Evolutionary conservation across 2,888 invertebrate species (phyloP), one percentile per base, ranked within the genome.

Genomic region (Mythimna loreyi): DNA sequence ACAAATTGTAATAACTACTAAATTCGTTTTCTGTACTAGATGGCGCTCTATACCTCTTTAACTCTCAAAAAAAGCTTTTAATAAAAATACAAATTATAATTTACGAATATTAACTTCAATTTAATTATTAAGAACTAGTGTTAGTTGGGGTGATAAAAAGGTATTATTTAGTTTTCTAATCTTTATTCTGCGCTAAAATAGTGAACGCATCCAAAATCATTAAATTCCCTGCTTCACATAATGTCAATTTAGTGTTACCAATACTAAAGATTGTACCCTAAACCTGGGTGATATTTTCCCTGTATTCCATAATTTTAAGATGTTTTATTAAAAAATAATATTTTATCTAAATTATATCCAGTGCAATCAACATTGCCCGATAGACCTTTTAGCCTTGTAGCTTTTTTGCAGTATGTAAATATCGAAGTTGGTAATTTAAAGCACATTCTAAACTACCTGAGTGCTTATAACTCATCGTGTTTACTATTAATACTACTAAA

Each of bases 221-320:
- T 58, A 61, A 49, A 65, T 45, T 61, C 66, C 67, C 81, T 81
- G 72, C 80, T 85, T 77, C 64, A 75, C 68, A 45, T 57, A 82
- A 85, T 85, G 90, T 89, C 90, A 89, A 84, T 81, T 67, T 68
- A 77, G 82, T 82, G 76, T 72, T 86, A 50, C 81, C 67, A 80
- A 6, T 16, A 23, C 0, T 4, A n/a, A 47, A 28, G 9, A 2
- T 40, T 66, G 57, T 66, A 21, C 81, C 28, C 16, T 0, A 2
- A 16, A 58, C 0, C 28, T 3, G 33, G 64, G 72, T 1, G 66
- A 61, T 50, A 23, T 0, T 30, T 5, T 9, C 9, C 43, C 19
- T n/a, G n/a, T 45, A 5, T 45, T 19, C n/a, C 2, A n/a, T 45
- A n/a, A 45, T n/a, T 45, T 43, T 43, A 19, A 3, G 13, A 7